Conservation (phyloP, 2,888 invertebrate genomes). For the Glyphotaelius pellucidus region DNA sequence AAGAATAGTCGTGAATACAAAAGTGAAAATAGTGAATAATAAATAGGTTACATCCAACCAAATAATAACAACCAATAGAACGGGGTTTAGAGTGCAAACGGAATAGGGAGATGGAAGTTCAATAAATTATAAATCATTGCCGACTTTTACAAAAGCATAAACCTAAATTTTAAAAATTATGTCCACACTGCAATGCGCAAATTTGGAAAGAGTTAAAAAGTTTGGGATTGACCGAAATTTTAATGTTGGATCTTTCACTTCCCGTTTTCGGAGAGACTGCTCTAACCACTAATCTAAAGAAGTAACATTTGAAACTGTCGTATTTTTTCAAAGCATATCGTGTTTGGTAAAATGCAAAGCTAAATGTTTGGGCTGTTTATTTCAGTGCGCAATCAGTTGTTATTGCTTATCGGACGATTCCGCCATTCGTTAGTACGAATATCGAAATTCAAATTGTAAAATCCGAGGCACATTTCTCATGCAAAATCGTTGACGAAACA, state of each 20-base stretch:
- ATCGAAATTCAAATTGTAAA: slow-evolving; percentile 59
- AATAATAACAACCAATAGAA: not conserved
- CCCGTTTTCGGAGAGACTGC: too few relatives aligned
- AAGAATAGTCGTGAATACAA: too few relatives aligned
- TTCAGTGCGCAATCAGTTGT: not conserved
- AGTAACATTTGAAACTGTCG: too few relatives aligned
- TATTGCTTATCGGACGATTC: slow-evolving; percentile 56
- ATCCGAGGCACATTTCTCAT: slow-evolving; percentile 28
- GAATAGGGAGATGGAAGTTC: not conserved
- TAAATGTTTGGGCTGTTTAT: not conserved
- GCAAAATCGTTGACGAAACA: slow-evolving; percentile 25
- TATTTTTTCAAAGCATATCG: too few relatives aligned
- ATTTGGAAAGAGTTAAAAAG: too few relatives aligned
- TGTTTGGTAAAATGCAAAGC: not conserved
- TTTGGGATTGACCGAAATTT: too few relatives aligned
- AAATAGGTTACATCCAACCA: not conserved
- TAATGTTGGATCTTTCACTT: too few relatives aligned
- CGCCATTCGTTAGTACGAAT: slow-evolving; percentile 54
- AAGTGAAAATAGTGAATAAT: too few relatives aligned
- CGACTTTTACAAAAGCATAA: too few relatives aligned
- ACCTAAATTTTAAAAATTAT: too few relatives aligned
- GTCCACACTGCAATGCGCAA: too few relatives aligned
- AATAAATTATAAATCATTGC: not conserved
- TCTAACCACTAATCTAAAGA: too few relatives aligned
- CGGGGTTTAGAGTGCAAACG: not conserved